phyloP scores from a whole-genome alignment of 2,888 invertebrate genomes.

The Mythimna vitellina region DNA sequence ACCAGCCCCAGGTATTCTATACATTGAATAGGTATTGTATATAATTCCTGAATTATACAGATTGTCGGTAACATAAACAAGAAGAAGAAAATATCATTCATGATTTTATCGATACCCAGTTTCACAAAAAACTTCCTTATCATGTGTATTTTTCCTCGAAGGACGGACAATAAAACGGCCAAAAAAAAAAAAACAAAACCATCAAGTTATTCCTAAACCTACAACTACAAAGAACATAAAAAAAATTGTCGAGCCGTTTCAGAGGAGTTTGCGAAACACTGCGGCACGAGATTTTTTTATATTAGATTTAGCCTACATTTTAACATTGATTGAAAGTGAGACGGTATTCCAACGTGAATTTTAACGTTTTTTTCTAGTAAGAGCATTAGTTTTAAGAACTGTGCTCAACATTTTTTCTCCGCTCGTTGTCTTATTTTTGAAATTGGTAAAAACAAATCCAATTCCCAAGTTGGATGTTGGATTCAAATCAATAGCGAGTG shows the following conservation, averaged over 20 bases:
- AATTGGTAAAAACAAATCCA: slow-evolving; percentile 63
- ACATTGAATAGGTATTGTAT: too few species aligned
- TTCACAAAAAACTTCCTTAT: neutral
- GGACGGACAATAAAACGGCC: neutral
- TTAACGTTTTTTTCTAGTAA: too few species aligned
- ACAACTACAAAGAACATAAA: too few species aligned
- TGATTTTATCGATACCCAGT: neutral
- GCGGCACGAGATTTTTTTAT: too few species aligned
- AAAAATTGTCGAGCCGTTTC: too few species aligned
- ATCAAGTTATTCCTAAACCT: neutral
- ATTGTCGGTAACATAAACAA: neutral
- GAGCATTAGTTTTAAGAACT: neutral
- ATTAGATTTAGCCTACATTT: too few species aligned
- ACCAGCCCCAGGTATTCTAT: too few species aligned
- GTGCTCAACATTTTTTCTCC: slow-evolving; percentile 26
- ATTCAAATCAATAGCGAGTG: slow-evolving; percentile 65
- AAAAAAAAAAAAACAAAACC: neutral
- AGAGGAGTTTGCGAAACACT: too few species aligned
- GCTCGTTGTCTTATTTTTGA: slow-evolving; percentile 45
- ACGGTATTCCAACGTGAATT: too few species aligned
- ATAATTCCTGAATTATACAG: too few species aligned
- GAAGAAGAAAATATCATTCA: neutral
- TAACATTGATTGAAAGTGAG: too few species aligned
- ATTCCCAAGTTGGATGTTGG: slow-evolving; percentile 60
- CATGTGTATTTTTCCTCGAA: neutral